These are phyloP conservation scores for Erannis defoliaria DNA, from an alignment of 2,888 invertebrate species.

Conservation along the genomic window DNA sequence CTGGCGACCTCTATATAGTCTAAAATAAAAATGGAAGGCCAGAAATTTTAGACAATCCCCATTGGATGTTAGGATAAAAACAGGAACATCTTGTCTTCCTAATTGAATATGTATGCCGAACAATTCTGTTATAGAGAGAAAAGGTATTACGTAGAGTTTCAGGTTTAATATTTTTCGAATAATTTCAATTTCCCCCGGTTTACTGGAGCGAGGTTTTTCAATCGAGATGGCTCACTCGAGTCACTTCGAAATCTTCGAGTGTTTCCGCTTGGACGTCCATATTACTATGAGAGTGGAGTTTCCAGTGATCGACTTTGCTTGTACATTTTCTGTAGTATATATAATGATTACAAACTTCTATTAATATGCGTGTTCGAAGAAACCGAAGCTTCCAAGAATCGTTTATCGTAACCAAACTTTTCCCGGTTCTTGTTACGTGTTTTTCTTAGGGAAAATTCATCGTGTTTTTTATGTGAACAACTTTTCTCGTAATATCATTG, in stretches of 20 bases:
- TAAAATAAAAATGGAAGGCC: no score
- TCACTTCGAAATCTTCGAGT: background rate
- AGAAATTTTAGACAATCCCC: no score
- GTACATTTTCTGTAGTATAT: conserved; percentile 8
- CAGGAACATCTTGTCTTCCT: no score
- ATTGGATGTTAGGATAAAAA: no score
- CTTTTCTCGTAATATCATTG: conserved; percentile 19
- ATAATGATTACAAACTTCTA: background rate
- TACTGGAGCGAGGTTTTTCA: background rate
- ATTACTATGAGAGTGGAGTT: conserved; percentile 5
- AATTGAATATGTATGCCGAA: no score
- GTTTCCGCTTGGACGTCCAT: conserved; percentile 4
- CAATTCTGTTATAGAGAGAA: no score
- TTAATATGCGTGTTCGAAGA: conserved; percentile 14
- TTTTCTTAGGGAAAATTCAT: conserved; percentile 27
- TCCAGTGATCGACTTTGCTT: conserved; percentile 19
- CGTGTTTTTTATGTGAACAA: conserved; percentile 13
- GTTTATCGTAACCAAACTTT: conserved; percentile 17
- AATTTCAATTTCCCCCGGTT: background rate
- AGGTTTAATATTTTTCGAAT: background rate
- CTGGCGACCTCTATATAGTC: no score
- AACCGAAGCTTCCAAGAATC: conserved; percentile 21
- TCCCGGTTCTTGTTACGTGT: conserved; percentile 19
- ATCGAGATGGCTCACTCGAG: background rate
- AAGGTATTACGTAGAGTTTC: no score